These are phyloP conservation scores for Lycaena phlaeas DNA, from an alignment of 2,888 invertebrate species.

Conservation along the genomic window DNA sequence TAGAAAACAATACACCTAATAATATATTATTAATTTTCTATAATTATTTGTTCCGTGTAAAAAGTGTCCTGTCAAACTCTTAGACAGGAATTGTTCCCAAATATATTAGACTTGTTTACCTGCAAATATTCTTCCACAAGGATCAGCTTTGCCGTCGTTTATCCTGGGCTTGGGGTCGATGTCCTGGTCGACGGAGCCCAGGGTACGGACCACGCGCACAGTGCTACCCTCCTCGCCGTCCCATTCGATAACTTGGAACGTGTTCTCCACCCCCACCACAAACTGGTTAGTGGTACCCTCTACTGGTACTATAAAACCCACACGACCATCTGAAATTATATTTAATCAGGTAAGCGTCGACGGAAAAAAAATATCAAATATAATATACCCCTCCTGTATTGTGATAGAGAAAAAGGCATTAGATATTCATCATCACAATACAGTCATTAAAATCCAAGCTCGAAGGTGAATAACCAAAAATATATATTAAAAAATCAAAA, in stretches of 20 bases:
- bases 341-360: too few relatives aligned
- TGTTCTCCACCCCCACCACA: slow-evolving; percentile 75
- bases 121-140: slow-evolving; percentile 80
- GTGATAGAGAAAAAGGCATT: too few relatives aligned
- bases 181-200: slow-evolving; percentile 74
- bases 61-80: too few relatives aligned
- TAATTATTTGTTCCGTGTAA: too few relatives aligned
- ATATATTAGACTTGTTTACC: slow-evolving; percentile 65
- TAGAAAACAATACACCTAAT: too few relatives aligned
- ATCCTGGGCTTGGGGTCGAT: slow-evolving; percentile 71
- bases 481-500: too few relatives aligned
- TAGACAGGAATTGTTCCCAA: too few relatives aligned
- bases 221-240: slow-evolving; percentile 71
- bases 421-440: too few relatives aligned
- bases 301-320: slow-evolving; percentile 76
- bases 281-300: slow-evolving; percentile 75
- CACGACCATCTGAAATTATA: slow-evolving; percentile 48
- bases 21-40: too few relatives aligned
- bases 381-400: too few relatives aligned
- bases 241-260: slow-evolving; percentile 77
- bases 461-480: too few relatives aligned
- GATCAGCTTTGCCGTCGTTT: slow-evolving; percentile 87
- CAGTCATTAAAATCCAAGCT: too few relatives aligned
- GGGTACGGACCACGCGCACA: slow-evolving; percentile 47
- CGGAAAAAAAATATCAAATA: not conserved